Percentiles rank a stretch among this genome's conserved stretches.
Evolutionary conservation across 92 coral and sea anemone species (phyloP).

Genomic region (Anthopleura xanthogrammica): DNA sequence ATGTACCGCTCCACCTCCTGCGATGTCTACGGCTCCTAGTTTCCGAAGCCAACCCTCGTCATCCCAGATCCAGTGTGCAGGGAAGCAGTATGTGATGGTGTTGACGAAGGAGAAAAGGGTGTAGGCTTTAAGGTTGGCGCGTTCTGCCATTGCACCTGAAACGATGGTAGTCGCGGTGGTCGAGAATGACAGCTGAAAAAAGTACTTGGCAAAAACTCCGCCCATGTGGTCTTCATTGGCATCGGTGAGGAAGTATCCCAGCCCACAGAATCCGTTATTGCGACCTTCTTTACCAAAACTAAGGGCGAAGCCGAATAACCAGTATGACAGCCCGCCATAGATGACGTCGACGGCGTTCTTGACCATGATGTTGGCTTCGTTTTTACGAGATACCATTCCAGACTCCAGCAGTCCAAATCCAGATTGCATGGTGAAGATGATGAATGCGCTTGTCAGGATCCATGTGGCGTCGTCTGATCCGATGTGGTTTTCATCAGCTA

Average conservation of each 20-base stretch:
- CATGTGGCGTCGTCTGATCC: slow-evolving; percentile 77
- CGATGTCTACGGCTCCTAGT: slow-evolving; percentile 84
- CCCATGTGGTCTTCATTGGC: slow-evolving; percentile 70
- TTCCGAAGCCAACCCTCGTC: slow-evolving; percentile 62
- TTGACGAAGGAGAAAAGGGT: slow-evolving; percentile 73
- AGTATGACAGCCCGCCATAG: slow-evolving; percentile 86
- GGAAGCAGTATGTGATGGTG: slow-evolving; percentile 76
- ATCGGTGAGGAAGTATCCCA: slow-evolving; percentile 77
- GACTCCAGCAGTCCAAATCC: slow-evolving; percentile 84
- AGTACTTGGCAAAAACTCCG: slow-evolving; percentile 63
- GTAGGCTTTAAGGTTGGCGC: slow-evolving; percentile 78
- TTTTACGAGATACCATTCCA: slow-evolving; percentile 82
- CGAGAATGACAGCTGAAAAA: slow-evolving; percentile 84
- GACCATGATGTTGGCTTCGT: slow-evolving; percentile 91
- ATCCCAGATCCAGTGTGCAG: slow-evolving; percentile 97
- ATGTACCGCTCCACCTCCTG: slow-evolving; percentile 81
- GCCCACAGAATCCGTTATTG: slow-evolving; percentile 63
- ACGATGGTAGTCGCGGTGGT: slow-evolving; percentile 95
- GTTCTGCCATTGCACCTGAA: slow-evolving; percentile 92
- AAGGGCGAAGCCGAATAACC: slow-evolving; percentile 87
- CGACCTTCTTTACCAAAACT: slow-evolving; percentile 57
- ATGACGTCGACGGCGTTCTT: slow-evolving; percentile 87
- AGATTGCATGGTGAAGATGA: slow-evolving; percentile 84
- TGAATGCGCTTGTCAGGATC: slow-evolving; percentile 82
- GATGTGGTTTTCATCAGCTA: not conserved